A percentile compares a stretch with the other conserved stretches of the same genome.
Evolutionary conservation across 2,888 invertebrate species (phyloP).

Genomic region (Drosophila dives): DNA sequence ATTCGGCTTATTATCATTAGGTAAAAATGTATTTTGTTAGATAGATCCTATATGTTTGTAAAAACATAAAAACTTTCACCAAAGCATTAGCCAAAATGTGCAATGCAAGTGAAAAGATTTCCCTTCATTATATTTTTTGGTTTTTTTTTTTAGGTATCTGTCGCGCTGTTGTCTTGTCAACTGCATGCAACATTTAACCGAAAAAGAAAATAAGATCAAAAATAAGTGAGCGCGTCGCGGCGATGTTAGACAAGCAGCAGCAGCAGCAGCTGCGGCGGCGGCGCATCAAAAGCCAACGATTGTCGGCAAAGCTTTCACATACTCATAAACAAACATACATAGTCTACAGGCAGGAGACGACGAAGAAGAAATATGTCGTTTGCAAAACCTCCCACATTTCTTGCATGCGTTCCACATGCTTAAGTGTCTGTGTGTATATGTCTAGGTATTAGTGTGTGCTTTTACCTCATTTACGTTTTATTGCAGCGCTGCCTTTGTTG

Average conservation of each 20-base stretch:
- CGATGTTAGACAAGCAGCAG: slow-evolving; percentile 11
- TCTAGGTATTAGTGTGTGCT: slow-evolving; percentile 34
- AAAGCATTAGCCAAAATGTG: slow-evolving; percentile 30
- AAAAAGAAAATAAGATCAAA: slow-evolving; percentile 55
- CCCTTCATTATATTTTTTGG: slow-evolving; percentile 47
- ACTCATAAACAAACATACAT: slow-evolving; percentile 2
- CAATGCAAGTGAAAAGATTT: slow-evolving; percentile 46
- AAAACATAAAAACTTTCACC: slow-evolving; percentile 48
- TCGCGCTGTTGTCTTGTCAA: slow-evolving; percentile 70
- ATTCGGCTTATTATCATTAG: slow-evolving; percentile 28
- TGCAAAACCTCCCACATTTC: slow-evolving; percentile 59
- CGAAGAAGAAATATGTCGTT: slow-evolving; percentile 39
- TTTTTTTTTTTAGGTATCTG: slow-evolving; percentile 21
- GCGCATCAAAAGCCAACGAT: slow-evolving; percentile 46
- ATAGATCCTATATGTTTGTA: not conserved
- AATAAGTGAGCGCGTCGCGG: slow-evolving; percentile 49
- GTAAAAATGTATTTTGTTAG: slow-evolving; percentile 7
- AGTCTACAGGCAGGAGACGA: slow-evolving; percentile 13
- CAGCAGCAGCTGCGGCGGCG: slow-evolving; percentile 3
- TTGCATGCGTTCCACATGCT: slow-evolving; percentile 61
- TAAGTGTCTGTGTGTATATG: slow-evolving; percentile 18
- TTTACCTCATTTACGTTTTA: slow-evolving; percentile 61
- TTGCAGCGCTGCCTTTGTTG: slow-evolving; percentile 26
- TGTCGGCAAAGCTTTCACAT: slow-evolving; percentile 59
- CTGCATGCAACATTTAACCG: slow-evolving; percentile 79